These are phyloP conservation scores for Lontra canadensis DNA, from an alignment of 2,113 vertebrate genomes.

Conservation along the genomic window DNA sequence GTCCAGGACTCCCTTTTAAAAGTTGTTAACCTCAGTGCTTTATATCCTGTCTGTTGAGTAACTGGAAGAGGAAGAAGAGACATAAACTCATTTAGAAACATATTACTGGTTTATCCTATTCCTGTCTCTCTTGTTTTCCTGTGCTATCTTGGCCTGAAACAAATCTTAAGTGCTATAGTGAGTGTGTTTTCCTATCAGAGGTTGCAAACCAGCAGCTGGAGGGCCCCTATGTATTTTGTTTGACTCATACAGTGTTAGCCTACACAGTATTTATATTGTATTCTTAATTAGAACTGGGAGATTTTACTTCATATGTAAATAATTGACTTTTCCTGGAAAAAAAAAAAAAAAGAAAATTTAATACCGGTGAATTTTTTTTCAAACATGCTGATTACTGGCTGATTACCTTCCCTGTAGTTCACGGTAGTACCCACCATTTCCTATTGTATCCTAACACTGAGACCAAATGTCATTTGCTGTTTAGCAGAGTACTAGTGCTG, in stretches of 20 bases:
- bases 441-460: neutral
- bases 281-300: neutral
- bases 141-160: neutral
- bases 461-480: neutral
- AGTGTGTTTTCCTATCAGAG: neutral
- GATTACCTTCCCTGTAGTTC: neutral
- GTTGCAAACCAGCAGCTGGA: neutral
- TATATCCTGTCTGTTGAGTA: neutral
- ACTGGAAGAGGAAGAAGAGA: neutral
- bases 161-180: neutral
- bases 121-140: neutral
- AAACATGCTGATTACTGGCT: neutral
- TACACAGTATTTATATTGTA: neutral
- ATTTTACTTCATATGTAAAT: neutral
- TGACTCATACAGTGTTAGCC: neutral
- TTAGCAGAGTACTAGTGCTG: neutral
- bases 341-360: neutral
- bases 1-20: neutral
- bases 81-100: neutral
- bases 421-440: neutral
- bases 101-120: neutral
- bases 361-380: neutral
- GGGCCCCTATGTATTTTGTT: constrained; percentile 21
- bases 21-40: neutral
- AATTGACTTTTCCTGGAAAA: constrained; percentile 6